A percentile compares a stretch with the other conserved stretches of the same genome.
These are phyloP conservation scores for Troides oblongomaculatus DNA, from an alignment of 2,888 invertebrate species.

Conservation along the genomic window DNA sequence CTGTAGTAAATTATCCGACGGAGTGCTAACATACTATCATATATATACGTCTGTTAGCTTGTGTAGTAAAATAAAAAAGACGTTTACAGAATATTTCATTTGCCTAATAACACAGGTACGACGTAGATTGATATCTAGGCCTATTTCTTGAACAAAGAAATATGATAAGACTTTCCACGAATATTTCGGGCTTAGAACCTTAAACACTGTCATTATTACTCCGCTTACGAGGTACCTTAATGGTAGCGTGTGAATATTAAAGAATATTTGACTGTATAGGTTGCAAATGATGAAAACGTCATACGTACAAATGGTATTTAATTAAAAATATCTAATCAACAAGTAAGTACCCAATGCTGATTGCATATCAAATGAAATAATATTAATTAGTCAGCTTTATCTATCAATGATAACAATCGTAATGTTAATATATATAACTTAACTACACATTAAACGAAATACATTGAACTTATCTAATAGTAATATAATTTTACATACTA, in stretches of 20 bases:
- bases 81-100: neutral
- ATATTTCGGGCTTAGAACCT: neutral
- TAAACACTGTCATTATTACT: neutral
- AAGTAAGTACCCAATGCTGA: neutral
- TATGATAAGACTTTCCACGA: neutral
- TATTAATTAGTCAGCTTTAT: neutral
- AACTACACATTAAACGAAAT: too few relatives aligned
- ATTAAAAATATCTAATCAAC: slow-evolving; percentile 1
- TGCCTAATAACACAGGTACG: neutral
- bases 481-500: too few relatives aligned
- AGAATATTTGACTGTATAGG: neutral
- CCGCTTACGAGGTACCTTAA: neutral
- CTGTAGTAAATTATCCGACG: neutral
- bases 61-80: neutral
- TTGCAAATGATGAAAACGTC: neutral
- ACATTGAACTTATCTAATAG: too few relatives aligned
- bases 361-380: neutral
- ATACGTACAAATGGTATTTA: neutral
- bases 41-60: neutral
- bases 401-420: neutral
- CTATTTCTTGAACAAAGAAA: neutral
- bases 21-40: neutral
- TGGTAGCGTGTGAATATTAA: neutral
- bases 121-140: neutral
- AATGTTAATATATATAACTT: neutral